Evolutionary conservation across 2,113 vertebrate species (phyloP).

Genomic region (Caranx ignobilis): DNA sequence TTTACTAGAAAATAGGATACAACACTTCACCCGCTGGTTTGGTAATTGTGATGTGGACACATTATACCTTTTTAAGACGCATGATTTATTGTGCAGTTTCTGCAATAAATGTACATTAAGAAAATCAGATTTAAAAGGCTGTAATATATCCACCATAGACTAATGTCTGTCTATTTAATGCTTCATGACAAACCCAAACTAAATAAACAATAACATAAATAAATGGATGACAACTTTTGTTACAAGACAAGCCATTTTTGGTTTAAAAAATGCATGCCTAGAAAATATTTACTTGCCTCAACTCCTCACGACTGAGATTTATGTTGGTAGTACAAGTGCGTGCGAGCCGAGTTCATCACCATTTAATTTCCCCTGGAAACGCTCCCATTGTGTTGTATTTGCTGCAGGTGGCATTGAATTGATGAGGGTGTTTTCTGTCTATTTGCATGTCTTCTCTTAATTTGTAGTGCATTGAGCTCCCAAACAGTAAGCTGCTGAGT

Average conservation of each 20-base stretch:
- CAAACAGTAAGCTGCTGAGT: no score
- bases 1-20: slow-evolving; percentile 2
- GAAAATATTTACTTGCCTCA: not conserved
- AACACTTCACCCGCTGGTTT: slow-evolving; percentile 10
- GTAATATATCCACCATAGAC: not conserved
- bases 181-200: not conserved
- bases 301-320: not conserved
- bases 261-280: not conserved
- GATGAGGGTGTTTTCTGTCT: no score
- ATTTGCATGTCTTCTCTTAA: no score
- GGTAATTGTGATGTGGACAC: not conserved
- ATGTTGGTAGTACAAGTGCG: no score
- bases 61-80: not conserved
- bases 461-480: no score
- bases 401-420: no score
- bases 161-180: not conserved
- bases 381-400: no score
- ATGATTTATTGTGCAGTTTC: not conserved
- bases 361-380: no score
- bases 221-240: not conserved
- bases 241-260: not conserved
- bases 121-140: not conserved
- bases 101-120: not conserved
- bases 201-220: not conserved
- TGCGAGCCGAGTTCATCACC: no score